Evolutionary conservation across 2,888 invertebrate genomes (phyloP), one percentile per base, ranked within the genome.

Genomic region (Atethmia centrago): DNA sequence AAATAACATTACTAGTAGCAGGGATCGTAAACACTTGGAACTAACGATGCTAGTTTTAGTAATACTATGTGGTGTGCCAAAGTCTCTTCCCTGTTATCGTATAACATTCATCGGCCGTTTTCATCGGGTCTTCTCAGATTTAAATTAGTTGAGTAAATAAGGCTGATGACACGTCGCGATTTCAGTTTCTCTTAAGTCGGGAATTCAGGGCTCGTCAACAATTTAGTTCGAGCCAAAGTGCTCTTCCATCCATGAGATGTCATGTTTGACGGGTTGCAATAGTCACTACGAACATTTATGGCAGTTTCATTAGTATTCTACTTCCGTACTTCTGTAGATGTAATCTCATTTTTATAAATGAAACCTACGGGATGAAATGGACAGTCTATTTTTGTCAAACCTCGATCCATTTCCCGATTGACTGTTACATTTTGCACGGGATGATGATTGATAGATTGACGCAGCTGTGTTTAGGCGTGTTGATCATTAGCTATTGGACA

Each of bases 111-210:
- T 77, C 83, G 72, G n/a, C 2, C 0, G 25, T 16, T 73, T 71
- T 80, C 83, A 80, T 71, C 82, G 70, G 40, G 12, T 64, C 70
- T 61, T 73, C 64, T 36, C 56, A 42, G 71, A 65, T 71, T 70
- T 79, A 80, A 73, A 83, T 83, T 83, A 77, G 79, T 82, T 79
- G 59, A n/a, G 64, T 82, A 78, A 80, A 82, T 74, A 73, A 73
- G 73, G 69, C 55, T 71, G 83, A 83, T 56, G 81, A 75, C 69
- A 83, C 5, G 69, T 40, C 19, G 19, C 45, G 62, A 69, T 66
- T 67, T 61, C 71, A 79, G 83, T 58, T 79, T 79, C 75, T 67
- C 61, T 68, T 31, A 62, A 47, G 65, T 56, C 51, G 31, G 42
- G 71, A 82, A 75, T 79, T 62, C 14, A 67, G 71, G 66, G 71